phyloP scores from a whole-genome alignment of 2,888 invertebrate genomes.

The Pyrochroa serraticornis region DNA sequence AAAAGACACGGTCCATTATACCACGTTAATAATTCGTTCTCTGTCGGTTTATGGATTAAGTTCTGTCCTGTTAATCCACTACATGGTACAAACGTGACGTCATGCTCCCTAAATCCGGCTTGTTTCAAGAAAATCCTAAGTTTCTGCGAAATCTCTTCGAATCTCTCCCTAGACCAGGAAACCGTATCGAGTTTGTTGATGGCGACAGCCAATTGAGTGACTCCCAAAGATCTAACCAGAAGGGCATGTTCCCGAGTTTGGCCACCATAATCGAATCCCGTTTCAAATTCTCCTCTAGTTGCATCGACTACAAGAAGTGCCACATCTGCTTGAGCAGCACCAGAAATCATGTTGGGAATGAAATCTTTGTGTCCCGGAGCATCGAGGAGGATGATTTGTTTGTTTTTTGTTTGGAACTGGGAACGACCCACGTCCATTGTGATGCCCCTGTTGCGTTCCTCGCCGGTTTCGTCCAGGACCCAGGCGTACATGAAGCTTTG shows the following conservation, averaged over 20 bases:
- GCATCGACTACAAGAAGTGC: conserved; percentile 96
- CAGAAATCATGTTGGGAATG: conserved; percentile 99
- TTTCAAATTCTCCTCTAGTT: conserved; percentile 96
- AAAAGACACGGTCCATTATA: conserved; percentile 86
- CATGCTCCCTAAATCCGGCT: conserved; percentile 87
- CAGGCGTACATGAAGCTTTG: conserved; percentile 98
- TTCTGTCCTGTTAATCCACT: conserved; percentile 97
- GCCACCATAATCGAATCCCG: conserved; percentile 97
- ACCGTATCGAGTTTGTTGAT: conserved; percentile 98
- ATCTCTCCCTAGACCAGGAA: conserved; percentile 90
- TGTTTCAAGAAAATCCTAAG: conserved; percentile 84
- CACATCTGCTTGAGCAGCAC: conserved; percentile 97
- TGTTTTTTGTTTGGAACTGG: conserved; percentile 87
- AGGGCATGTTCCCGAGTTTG: conserved; percentile 98
- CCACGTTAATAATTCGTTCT: conserved; percentile 70
- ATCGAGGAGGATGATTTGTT: conserved; percentile 85
- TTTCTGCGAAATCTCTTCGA: conserved; percentile 85
- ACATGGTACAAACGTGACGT: conserved; percentile 90
- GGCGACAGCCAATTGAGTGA: conserved; percentile 91
- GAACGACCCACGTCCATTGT: conserved; percentile 98
- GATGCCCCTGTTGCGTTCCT: conserved; percentile 94
- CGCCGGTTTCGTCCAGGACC: conserved; percentile 98
- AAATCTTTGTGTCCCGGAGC: conserved; percentile 99
- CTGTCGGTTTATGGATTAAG: conserved; percentile 71
- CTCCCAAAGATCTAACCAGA: conserved; percentile 86